Evolutionary conservation across 2,888 invertebrate genomes (phyloP), one percentile per base, ranked within the genome.

Genomic region (Folsomia candida): DNA sequence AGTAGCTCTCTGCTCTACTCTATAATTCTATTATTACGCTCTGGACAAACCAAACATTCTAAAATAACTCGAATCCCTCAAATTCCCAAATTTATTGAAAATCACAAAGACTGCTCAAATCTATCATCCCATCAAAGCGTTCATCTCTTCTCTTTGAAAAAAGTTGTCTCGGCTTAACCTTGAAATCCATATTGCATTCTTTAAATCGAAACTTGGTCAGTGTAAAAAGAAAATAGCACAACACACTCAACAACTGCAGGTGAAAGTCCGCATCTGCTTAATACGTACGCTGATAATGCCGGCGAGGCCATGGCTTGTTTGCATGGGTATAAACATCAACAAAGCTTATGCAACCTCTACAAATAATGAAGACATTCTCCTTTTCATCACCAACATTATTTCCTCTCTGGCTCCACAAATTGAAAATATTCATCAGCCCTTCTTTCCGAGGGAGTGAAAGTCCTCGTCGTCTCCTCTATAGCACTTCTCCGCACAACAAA

Each of bases 1-100:
- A 54, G n/a, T 54, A 9, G 9, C 47, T 47, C 47, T 37, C 63
- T 22, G 3, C 60, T 18, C 22, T 24, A 25, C n/a, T n/a, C n/a
- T 60, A 25, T 27, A 60, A 60, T 60, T 60, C 60, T 24, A 63
- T 63, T 28, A 28, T 63, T 37, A 18, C 2, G 24, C 61, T 63
- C 63, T 37, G 3, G 4, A 20, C 25, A 60, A 27, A 9, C 22
- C 11, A n/a, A 20, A 18, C 54, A 54, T 54, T 54, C n/a, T 20
- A 4, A 18, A 54, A 54, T 14, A 14, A 54, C 4, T n/a, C 4
- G 6, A 22, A 37, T 37, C 14, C 37, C 14, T 37, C 37, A 37
- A 37, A 37, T 37, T 37, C 54, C 54, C 6, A 54, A 54, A 22
- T 54, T 54, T 54, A 54, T 20, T 20, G 18, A 20, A 54, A 20